Base-by-base conservation (phyloP, 2,888 invertebrate genomes). In the Brachypterus glaber region DNA sequence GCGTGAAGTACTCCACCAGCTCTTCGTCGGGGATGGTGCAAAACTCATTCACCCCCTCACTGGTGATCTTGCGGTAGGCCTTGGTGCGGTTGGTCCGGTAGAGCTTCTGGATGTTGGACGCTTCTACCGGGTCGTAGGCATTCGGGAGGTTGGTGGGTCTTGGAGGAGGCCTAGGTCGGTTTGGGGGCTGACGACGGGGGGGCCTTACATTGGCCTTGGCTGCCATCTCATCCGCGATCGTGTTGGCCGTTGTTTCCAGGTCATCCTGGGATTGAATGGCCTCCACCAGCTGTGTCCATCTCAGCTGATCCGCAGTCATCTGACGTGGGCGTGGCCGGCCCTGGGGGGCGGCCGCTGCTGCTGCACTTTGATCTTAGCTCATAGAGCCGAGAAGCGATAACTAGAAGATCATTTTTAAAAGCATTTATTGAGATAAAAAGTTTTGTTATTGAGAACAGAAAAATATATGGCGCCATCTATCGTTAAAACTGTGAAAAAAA, bases 71-170 rank as follows among this genome's bases (percentile, higher is more conserved):
- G 3, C 27, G 12, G 16, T 15, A 38, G 3, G 39, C 34, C 26
- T 35, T 34, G 11, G 13, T 15, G 7, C 29, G 3, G 3, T 16
- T 18, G 3, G 7, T 12, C 12, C 39, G 12, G 35, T 39, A 39
- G 5, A 26, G n/a, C 26, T 35, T 39, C 29, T 39, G 39, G 27
- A 39, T 29, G 16, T 3, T 8, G 8, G 39, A 24, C 1, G 39
- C 35, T 14, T 11, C 39, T 2, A 11, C 1, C 9, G 35, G 35
- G 13, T 35, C 35, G 16, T 39, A 39, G n/a, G n/a, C n/a, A n/a
- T n/a, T n/a, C n/a, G n/a, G n/a, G n/a, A n/a, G n/a, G n/a, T n/a
- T n/a, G n/a, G n/a, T n/a, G n/a, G n/a, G n/a, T n/a, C n/a, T n/a
- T n/a, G n/a, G n/a, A n/a, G n/a, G n/a, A n/a, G n/a, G n/a, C n/a